Evolutionary conservation across 2,888 invertebrate species (phyloP).

Genomic region (Cynaeus angustus): DNA sequence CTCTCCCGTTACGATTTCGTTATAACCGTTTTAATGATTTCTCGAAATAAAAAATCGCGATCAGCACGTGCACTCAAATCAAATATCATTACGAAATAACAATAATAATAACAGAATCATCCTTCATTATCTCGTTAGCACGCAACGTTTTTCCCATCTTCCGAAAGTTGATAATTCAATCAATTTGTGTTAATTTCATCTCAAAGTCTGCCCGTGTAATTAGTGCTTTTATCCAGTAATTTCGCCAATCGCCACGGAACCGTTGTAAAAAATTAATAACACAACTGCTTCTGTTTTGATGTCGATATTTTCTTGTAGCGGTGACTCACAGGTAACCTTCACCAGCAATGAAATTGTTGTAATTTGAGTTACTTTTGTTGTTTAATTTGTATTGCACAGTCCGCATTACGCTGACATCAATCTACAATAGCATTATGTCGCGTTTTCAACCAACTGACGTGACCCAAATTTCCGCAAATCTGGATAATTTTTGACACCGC

Average conservation of each 20-base stretch:
- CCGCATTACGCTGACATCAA: constrained; percentile 43
- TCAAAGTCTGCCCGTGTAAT: constrained; percentile 33
- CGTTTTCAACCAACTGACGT: neutral
- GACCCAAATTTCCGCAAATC: constrained; percentile 2
- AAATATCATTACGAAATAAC: constrained; percentile 32
- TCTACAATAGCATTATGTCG: constrained; percentile 31
- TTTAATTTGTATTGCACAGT: constrained; percentile 42
- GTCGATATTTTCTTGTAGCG: constrained; percentile 41
- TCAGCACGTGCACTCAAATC: constrained; percentile 33
- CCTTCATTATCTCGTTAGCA: constrained; percentile 42
- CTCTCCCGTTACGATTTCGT: constrained; percentile 10
- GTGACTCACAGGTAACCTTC: constrained; percentile 48
- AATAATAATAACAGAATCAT: constrained; percentile 26
- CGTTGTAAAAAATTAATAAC: constrained; percentile 38
- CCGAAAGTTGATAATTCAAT: constrained; percentile 37
- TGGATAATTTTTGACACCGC: constrained; percentile 1
- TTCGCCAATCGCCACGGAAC: constrained; percentile 28
- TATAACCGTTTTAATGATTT: constrained; percentile 28
- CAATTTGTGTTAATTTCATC: constrained; percentile 33
- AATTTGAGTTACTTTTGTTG: constrained; percentile 51
- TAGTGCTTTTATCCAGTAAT: constrained; percentile 30
- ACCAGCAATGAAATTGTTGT: constrained; percentile 49
- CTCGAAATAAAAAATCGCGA: constrained; percentile 14
- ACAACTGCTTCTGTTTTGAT: constrained; percentile 39
- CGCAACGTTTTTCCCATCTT: constrained; percentile 41